Base-by-base conservation (phyloP, 2,113 vertebrate genomes). In the Hemiprocne comata region DNA sequence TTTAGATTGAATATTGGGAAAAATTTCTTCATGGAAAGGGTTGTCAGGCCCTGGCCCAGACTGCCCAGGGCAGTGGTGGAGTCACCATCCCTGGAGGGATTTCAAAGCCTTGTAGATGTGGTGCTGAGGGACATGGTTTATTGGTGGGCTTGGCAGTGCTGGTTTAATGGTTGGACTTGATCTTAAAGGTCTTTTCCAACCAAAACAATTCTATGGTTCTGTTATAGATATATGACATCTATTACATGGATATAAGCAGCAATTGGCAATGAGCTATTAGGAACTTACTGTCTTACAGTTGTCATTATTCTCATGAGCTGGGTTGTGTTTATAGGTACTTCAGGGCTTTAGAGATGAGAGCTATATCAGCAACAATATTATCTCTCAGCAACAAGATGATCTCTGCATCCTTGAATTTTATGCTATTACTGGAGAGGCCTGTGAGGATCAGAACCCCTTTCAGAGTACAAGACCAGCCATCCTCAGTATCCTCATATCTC, bases 171-270 rank as follows among this genome's bases (percentile, higher is more conserved):
- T 24, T 50, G 50, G 50, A 50, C 50, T 50, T 50, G 50, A 50
- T 50, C 50, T 50, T 24, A 50, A 50, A 50, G 50, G 11, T 23
- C 21, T 50, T 50, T 50, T 50, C 50, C 50, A 50, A 50, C 50
- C 50, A 50, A 25, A 50, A 50, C 23, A 24, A 23, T 50, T 50
- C 50, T 24, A 50, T 50, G 50, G 21, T 50, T 50, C 50, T 50
- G 13, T 48, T 48, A 48, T 48, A 48, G 46, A 48, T 48, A 48
- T 21, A 21, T 48, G 46, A 48, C 21, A 48, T 21, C 7, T 25
- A 6, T 9, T 57, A 21, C 7, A 4, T 0, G 0, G 13, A 31
- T 36, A 11, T 7, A 38, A 51, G 26, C n/a, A 74, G 25, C 58
- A 50, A 10, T 1, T 79, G 38, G 13, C 74, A 29, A 31, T 7